Evolutionary conservation across 2,888 invertebrate genomes (phyloP), one percentile per base, ranked within the genome.

Genomic region (Carterocephalus palaemon): DNA sequence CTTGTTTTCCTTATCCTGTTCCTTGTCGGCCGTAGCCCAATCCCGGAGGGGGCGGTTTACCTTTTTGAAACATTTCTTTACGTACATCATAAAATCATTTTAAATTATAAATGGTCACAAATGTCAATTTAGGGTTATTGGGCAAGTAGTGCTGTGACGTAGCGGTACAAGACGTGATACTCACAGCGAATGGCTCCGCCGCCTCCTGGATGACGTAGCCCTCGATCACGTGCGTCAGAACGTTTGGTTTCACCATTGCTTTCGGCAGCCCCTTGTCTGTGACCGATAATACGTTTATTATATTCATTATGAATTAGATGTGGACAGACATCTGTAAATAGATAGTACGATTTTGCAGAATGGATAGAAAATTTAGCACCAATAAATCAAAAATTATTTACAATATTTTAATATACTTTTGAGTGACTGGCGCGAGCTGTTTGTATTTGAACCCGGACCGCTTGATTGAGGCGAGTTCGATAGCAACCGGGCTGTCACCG

Each of bases 121-220:
- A 23, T 43, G 26, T 36, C 20, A 43, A 43, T 12, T 20, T 3
- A 10, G 3, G 8, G 12, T 41, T 41, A 19, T 26, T 31, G 10
- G 1, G 5, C 7, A 5, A 5, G 7, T 7, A 41, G 8, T 9
- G 13, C 2, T 22, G 6, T 9, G 3, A 5, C n/a, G 10, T 10
- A 15, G 15, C 4, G 15, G 6, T 15, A 9, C 3, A 42, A 6
- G 26, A 9, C 12, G 9, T 48, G 31, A 46, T 51, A 75, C 90
- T 94, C 37, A 97, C 95, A 46, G 95, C 94, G 68, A 96, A 96
- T 0, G 96, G 96, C 76, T 95, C 95, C 1, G 92, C 93, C 1
- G 95, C 96, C 86, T 98, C 98, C 73, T 97, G 97, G 56, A 98
- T 98, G 4, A 98, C 95, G 75, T 96, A 98, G 38, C 97, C 98